These are phyloP conservation scores for Zophobas atratus DNA, from an alignment of 1,140 invertebrate genomes.

Conservation along the genomic window DNA sequence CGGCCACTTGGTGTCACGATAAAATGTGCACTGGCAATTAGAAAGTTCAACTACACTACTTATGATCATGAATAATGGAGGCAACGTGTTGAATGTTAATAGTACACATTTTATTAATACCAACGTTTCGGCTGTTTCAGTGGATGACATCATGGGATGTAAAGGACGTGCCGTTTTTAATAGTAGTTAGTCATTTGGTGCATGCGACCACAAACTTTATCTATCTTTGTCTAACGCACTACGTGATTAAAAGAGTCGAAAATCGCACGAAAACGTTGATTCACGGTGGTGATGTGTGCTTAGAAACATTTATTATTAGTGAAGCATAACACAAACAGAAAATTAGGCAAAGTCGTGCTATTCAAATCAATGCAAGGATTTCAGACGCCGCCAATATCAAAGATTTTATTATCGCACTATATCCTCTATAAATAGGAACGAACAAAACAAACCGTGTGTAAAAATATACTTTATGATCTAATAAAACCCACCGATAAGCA, in stretches of 20 bases:
- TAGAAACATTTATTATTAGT: constrained; percentile 10
- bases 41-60: constrained; percentile 5
- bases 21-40: background rate
- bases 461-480: constrained; percentile 36
- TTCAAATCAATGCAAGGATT: background rate
- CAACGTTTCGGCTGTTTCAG: constrained; percentile 51
- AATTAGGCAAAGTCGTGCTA: constrained; percentile 6
- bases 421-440: background rate
- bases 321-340: constrained; percentile 27
- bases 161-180: constrained; percentile 57
- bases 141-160: constrained; percentile 60
- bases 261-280: constrained; percentile 17
- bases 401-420: constrained; percentile 3
- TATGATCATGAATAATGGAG: background rate
- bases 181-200: constrained; percentile 47
- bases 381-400: background rate
- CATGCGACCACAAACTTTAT: constrained; percentile 16
- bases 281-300: constrained; percentile 22
- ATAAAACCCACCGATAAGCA: constrained; percentile 14
- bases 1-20: background rate
- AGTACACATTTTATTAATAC: constrained; percentile 36
- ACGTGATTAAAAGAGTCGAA: background rate
- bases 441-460: constrained; percentile 32
- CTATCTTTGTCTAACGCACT: constrained; percentile 22
- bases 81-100: constrained; percentile 35